Evolutionary conservation across 2,113 vertebrate genomes (phyloP).

Genomic region (Acanthisitta chloris): DNA sequence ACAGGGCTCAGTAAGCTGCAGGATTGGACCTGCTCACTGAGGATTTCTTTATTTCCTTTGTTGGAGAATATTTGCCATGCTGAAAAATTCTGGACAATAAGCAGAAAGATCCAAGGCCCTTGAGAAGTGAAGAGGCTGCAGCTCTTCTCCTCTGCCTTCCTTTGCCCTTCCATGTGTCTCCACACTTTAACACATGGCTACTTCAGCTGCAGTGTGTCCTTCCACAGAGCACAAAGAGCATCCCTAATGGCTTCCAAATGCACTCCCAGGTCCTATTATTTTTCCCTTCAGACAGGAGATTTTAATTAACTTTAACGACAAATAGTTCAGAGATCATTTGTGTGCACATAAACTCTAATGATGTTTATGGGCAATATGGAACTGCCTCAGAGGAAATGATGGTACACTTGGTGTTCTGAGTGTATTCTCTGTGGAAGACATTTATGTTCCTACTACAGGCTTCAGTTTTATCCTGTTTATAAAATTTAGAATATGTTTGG

Average conservation of each 20-base stretch:
- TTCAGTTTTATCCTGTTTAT: not conserved
- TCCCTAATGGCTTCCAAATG: not conserved
- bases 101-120: not conserved
- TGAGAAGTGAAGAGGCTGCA: not conserved
- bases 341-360: not conserved
- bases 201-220: not conserved
- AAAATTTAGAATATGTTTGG: not conserved
- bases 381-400: not conserved
- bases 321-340: not conserved
- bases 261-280: not conserved
- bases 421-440: not conserved
- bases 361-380: not conserved
- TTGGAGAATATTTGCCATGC: not conserved
- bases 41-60: not conserved
- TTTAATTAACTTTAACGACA: not conserved
- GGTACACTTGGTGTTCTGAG: not conserved
- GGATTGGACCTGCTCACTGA: fast-evolving
- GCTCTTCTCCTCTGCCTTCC: not conserved
- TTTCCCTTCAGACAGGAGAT: not conserved
- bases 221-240: not conserved
- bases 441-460: not conserved
- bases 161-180: not conserved
- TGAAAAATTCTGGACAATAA: fast-evolving
- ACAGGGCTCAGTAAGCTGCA: not conserved
- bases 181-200: fast-evolving